Base-by-base conservation (phyloP, 2,797 vertebrate genomes). In the Garrulus glandarius region DNA sequence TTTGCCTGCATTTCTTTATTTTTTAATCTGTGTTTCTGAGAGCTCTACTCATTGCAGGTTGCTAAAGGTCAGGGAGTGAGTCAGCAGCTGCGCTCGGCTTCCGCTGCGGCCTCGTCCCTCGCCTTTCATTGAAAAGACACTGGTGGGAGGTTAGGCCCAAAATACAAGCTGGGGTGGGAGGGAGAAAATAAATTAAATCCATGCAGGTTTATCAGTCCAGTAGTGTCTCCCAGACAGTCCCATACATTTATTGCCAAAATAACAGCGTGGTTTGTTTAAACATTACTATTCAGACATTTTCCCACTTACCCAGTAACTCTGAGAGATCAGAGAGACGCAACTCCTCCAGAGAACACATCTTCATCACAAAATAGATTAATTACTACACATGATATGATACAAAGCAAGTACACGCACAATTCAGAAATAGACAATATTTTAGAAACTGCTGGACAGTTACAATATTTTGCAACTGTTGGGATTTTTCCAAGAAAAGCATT, bases 261-360 rank as follows among this genome's bases (percentile, higher is more conserved):
- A 60, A 27, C 13, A 21, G 1, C 6, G 19, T 30, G 52, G 6
- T 41, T 49, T 27, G 32, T 20, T 44, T 68, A 10, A 20, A 23
- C 13, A 1, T 29, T 6, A 7, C 18, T 5, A 2, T 1, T 4
- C 0, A 0, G 1, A 18, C 18, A 5, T 29, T 5, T 30, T n/a
- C 21, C 24, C 12, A 1, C 13, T 20, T 5, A 6, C 3, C 5
- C 53, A 1, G 11, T 6, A 23, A 21, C 26, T 23, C 26, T 1
- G 3, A 8, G 60, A 29, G 57, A 8, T 1, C 0, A 12, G 34
- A 20, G 57, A 24, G 29, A 5, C 1, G 2, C 11, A 13, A 2
- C 19, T 26, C 37, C 36, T 50, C 46, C 11, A 0, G 29, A 15
- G 18, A n/a, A 39, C 52, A 30, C 9, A 22, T 15, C 26, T 39